Base-by-base conservation (phyloP, 2,888 invertebrate genomes). In the Hirtodrosophila alboralis region DNA sequence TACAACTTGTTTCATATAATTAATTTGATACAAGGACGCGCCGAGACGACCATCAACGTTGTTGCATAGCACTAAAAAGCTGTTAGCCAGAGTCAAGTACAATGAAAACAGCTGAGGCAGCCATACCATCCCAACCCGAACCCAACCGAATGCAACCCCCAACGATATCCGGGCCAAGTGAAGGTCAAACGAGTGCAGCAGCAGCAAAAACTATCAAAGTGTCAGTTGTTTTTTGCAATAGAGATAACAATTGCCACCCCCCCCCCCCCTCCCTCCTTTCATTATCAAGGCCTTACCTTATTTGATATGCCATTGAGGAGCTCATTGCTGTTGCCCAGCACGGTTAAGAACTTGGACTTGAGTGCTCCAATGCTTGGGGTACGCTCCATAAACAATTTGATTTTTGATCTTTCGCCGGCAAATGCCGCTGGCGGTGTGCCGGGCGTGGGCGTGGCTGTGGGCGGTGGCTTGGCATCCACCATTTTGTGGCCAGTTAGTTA, bases 261-360 rank as follows among this genome's bases (percentile, higher is more conserved):
- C 28, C 12, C 48, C n/a, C 37, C 36, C 6, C 23, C 40, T 9
- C 59, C 38, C 47, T 13, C 30, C 40, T 33, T 64, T 86, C 84
- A 86, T 65, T 72, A 80, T 81, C 78, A 78, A 86, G 86, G 86
- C 56, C 86, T 71, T 83, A 91, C 91, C 90, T 91, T 91, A 79
- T 91, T 91, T 21, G 91, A 91, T 73, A 91, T 90, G 33, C 91
- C 92, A 63, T 90, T 91, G 53, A 92, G 86, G 49, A 92, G 83
- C 75, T 92, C 92, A 62, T 91, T 92, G 71, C 92, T 91, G 63
- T 91, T 91, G 34, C 91, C 92, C 43, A 92, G 84, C 52, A 92
- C 91, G 2, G 91, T 91, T 45, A 91, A 75, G 67, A 91, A 90
- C 71, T 91, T 91, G 18, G 91, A 90, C 68, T 91, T 91, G 18